Base-by-base conservation (phyloP, 2,888 invertebrate species). In the Neria commutata region DNA sequence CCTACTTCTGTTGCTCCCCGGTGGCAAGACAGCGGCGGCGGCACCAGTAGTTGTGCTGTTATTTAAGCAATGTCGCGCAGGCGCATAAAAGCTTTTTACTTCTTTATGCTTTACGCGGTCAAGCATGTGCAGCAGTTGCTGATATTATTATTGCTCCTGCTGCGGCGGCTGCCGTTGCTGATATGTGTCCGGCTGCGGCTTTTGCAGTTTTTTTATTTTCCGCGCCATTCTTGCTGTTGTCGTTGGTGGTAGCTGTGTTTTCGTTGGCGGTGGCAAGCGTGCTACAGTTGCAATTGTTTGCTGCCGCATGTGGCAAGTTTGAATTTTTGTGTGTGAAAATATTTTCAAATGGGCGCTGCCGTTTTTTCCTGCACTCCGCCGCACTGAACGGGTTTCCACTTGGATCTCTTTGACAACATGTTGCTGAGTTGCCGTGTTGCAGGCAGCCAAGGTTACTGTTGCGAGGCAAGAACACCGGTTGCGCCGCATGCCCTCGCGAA, bases 271-370 rank as follows among this genome's bases (percentile, higher is more conserved):
- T 33, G 29, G 40, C 37, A 29, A 34, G 34, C 50, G 21, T 34
- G 34, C 19, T 50, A 34, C 50, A 50, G 54, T 60, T 62, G 6
- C 19, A 21, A 21, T 19, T 42, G 3, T 26, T 40, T 52, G 54
- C 45, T 56, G 55, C 58, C 19, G 54, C 54, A 58, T 60, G 65
- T 66, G 66, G 70, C 66, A 71, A 69, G 67, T 73, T 70, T 67
- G 68, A 72, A 73, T 73, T 75, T 75, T 73, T 70, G 72, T 75
- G 73, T 76, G 76, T 74, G 77, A 75, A 75, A 73, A 73, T 76
- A 74, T 75, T 75, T 73, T 54, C 53, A 56, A 59, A 56, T 42
- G 57, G 50, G 51, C 46, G 58, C 48, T 25, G 19, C 21, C n/a
- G 23, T 49, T 33, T 33, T 37, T 37, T 37, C 4, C n/a, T 37